These are phyloP conservation scores for Phrynocephalus forsythii DNA, from an alignment of 2,797 vertebrate genomes.

Conservation along the genomic window DNA sequence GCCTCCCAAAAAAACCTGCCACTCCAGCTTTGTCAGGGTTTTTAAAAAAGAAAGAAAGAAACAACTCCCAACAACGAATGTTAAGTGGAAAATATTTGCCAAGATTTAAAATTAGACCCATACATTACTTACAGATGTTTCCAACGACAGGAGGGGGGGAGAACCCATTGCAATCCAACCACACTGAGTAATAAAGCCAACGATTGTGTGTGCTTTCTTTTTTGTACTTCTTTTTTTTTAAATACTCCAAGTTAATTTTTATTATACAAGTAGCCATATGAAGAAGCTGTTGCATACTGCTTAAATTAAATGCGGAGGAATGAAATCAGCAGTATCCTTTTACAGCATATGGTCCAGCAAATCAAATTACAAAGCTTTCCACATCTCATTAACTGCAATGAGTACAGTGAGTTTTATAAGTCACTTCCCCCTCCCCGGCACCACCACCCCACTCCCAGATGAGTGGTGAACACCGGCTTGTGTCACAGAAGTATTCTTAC, in stretches of 20 bases:
- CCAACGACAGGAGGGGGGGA: slow-evolving; percentile 70
- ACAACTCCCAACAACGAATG: slow-evolving; percentile 65
- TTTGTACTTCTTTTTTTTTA: slow-evolving; percentile 58
- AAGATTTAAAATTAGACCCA: slow-evolving; percentile 85
- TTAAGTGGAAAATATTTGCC: slow-evolving; percentile 86
- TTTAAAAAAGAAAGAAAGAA: slow-evolving; percentile 70
- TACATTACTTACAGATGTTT: slow-evolving; percentile 94
- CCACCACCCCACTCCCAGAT: slow-evolving; percentile 71
- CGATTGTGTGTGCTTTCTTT: slow-evolving; percentile 83
- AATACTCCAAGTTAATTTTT: slow-evolving; percentile 88
- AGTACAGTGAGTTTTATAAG: slow-evolving; percentile 85
- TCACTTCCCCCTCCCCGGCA: slow-evolving; percentile 70
- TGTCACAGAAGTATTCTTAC: slow-evolving; percentile 79
- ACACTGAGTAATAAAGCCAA: slow-evolving; percentile 91
- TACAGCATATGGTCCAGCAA: slow-evolving; percentile 87
- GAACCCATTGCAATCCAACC: slow-evolving; percentile 87
- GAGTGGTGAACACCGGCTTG: slow-evolving; percentile 83
- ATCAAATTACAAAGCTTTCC: slow-evolving; percentile 89
- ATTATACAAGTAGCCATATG: slow-evolving; percentile 89
- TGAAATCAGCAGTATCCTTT: slow-evolving; percentile 85
- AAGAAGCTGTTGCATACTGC: slow-evolving; percentile 87
- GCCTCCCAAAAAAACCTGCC: slow-evolving; percentile 73
- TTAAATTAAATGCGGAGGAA: slow-evolving; percentile 89
- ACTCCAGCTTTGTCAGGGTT: slow-evolving; percentile 74
- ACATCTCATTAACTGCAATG: slow-evolving; percentile 88